Evolutionary conservation across 2,113 vertebrate species (phyloP).

Genomic region (Forbesichthys papilliferus): DNA sequence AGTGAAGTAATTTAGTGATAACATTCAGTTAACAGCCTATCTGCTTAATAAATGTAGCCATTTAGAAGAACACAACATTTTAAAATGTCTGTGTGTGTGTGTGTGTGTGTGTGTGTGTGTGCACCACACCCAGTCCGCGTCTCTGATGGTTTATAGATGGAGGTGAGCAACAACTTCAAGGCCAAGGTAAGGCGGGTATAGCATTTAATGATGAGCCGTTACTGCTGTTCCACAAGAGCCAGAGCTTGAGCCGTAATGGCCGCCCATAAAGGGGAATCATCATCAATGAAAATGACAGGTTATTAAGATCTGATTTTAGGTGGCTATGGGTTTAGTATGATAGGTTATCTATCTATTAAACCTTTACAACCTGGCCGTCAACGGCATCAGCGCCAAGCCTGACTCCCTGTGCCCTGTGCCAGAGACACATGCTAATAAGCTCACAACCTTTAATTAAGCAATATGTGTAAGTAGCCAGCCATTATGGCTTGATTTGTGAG

Average conservation of each 20-base stretch:
- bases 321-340: constrained; percentile 84
- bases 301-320: constrained; percentile 87
- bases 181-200: constrained; percentile 58
- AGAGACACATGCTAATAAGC: constrained; percentile 99
- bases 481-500: constrained; percentile 99
- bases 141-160: constrained; percentile 53
- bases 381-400: constrained; percentile 81
- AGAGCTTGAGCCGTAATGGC: constrained; percentile 74
- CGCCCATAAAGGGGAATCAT: constrained; percentile 76
- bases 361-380: constrained; percentile 89
- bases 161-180: constrained; percentile 60
- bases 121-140: constrained; percentile 10
- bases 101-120: constrained; percentile 17
- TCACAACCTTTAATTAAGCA: constrained; percentile 99
- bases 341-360: constrained; percentile 97
- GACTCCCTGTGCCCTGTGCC: constrained; percentile 82
- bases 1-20: not conserved
- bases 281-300: constrained; percentile 87
- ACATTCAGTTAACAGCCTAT: too few relatives aligned
- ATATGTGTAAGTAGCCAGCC: constrained; percentile 99
- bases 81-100: constrained; percentile 7
- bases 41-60: too few relatives aligned
- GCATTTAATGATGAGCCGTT: constrained; percentile 46
- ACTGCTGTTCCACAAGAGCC: constrained; percentile 46
- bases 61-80: too few relatives aligned